Conservation (phyloP, 2,888 invertebrate species). For the Phengaris alcon region DNA sequence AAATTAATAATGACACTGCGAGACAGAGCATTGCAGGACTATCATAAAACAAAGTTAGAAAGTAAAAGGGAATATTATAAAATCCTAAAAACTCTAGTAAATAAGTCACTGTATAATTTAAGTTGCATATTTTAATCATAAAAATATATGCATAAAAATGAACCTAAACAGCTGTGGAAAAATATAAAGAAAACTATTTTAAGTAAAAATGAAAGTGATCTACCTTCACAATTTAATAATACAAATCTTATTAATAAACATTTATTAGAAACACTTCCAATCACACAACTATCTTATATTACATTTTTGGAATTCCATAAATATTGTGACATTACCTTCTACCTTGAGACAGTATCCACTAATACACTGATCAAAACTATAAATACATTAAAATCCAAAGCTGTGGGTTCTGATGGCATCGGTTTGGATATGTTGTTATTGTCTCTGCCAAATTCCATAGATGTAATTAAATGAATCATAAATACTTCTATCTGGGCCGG, state of each 20-base stretch:
- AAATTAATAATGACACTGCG: too few species aligned
- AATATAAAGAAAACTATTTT: background rate
- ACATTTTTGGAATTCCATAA: background rate
- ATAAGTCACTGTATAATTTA: too few species aligned
- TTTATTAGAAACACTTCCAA: background rate
- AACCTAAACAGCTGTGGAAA: too few species aligned
- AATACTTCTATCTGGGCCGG: background rate
- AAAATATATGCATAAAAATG: too few species aligned
- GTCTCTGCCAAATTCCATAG: background rate
- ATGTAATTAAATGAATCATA: background rate
- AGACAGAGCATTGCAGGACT: too few species aligned
- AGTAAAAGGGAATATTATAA: too few species aligned
- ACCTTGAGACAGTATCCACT: background rate
- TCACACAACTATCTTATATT: background rate
- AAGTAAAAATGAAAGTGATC: background rate
- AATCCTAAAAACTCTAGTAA: too few species aligned
- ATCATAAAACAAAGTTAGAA: too few species aligned
- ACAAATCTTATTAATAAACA: background rate
- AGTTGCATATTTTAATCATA: too few species aligned
- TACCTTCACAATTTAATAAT: background rate
- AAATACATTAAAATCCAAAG: background rate
- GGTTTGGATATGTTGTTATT: background rate
- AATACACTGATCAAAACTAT: background rate
- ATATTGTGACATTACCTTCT: background rate
- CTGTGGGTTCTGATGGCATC: background rate